phyloP scores from a whole-genome alignment of 2,113 vertebrate genomes.

The Leptobrachium leishanense region DNA sequence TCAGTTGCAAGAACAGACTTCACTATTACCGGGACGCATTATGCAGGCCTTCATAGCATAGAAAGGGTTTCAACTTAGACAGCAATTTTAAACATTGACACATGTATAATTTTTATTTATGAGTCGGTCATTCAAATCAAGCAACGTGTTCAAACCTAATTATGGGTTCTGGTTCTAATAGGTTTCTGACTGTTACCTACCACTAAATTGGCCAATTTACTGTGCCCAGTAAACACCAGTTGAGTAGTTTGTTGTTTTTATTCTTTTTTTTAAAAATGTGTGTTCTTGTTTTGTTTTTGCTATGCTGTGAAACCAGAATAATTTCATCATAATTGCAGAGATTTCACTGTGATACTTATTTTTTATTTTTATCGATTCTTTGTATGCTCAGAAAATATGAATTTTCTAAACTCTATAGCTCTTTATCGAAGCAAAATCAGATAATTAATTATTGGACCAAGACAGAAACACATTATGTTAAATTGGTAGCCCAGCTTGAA shows the following conservation, averaged over 20 bases:
- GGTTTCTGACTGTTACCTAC: slow-evolving; percentile 30
- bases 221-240: not conserved
- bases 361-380: not conserved
- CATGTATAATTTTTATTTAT: slow-evolving; percentile 32
- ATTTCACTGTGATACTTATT: not conserved
- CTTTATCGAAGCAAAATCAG: too few species aligned
- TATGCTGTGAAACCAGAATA: slow-evolving; percentile 21
- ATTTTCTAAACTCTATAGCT: not conserved
- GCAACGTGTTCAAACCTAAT: slow-evolving; percentile 40
- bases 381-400: not conserved
- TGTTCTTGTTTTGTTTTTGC: not conserved
- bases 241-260: slow-evolving; percentile 1
- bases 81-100: not conserved
- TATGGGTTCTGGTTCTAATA: slow-evolving; percentile 42
- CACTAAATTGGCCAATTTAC: slow-evolving; percentile 43
- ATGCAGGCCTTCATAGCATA: not conserved
- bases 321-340: not conserved
- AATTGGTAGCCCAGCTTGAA: too few species aligned
- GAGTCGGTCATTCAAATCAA: slow-evolving; percentile 39
- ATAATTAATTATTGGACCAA: too few species aligned
- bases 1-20: not conserved
- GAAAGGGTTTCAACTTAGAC: not conserved
- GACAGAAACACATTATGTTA: too few species aligned
- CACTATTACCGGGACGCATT: not conserved
- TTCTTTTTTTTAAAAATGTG: too few species aligned